Evolutionary conservation across 2,888 invertebrate genomes (phyloP), one percentile per base, ranked within the genome.

Genomic region (Apamea sordens): DNA sequence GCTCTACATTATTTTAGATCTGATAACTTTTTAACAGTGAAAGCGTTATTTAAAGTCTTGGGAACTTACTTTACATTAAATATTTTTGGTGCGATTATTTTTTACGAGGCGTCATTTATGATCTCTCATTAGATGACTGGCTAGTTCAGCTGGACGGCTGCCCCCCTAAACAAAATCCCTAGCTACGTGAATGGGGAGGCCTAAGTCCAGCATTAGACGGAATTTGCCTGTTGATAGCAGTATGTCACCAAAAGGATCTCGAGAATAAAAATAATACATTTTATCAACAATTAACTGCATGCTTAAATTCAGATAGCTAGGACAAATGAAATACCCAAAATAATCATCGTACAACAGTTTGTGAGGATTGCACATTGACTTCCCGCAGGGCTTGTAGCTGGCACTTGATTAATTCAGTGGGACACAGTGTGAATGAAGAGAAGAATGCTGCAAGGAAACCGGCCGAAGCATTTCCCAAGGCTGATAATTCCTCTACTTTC

Each of bases 391-490:
- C 99, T 96, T 99, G 99, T 72, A 99, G 97, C 90, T 99, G 98
- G 94, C 99, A 99, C 96, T 99, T 99, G 86, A 99, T 98, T 83
- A 99, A 97, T 95, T 99, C 99, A 0, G 99, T 99, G 0, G 99
- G 99, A 91, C 99, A 99, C 41, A 99, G 97, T 0, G 99, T 98
- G 88, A 99, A 98, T 0, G 99, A 99, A 0, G 99, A 99, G 94
- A 99, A 99, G 94, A 99, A 99, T 3, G 99, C 99, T 7, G 99
- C 99, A 67, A 99, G 97, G 91, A 98, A 99, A 4, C 99, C 99
- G 1, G 99, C 98, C 67, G 98, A 97, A 0, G 99, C 99, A 94
- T 99, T 99, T 74, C 98, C 97, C 53, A 98, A 86, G 0, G 98
- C 96, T 76, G 97, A 98, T 82, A 99, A 95, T 47, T 98, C 97